Evolutionary conservation across 30 jellyfish, hydroid and myxozoan species (phyloP).

Genomic region (Rhopilema esculentum): DNA sequence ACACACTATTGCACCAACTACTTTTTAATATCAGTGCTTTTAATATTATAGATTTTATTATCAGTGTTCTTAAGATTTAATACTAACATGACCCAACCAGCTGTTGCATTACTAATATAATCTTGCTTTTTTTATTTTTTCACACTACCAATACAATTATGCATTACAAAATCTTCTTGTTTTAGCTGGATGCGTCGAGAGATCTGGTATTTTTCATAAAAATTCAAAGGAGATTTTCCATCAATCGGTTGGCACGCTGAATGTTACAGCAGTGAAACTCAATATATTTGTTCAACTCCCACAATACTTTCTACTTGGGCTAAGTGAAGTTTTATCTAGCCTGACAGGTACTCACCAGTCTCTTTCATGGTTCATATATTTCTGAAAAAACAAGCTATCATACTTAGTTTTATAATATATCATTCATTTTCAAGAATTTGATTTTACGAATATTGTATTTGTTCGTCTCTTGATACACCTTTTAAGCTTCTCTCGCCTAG

Average conservation of each 20-base stretch:
- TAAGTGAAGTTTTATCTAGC: slow-evolving; percentile 58
- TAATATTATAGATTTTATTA: too few relatives aligned
- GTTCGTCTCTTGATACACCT: background rate
- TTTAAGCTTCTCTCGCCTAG: too few relatives aligned
- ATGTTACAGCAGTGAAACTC: slow-evolving; percentile 25
- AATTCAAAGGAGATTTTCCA: background rate
- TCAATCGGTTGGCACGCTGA: slow-evolving; percentile 21
- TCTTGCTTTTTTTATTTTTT: too few relatives aligned
- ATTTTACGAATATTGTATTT: background rate
- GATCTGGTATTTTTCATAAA: slow-evolving; percentile 12
- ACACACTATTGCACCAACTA: too few relatives aligned
- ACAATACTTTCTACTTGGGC: slow-evolving; percentile 45
- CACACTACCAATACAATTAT: too few relatives aligned
- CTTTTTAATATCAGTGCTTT: too few relatives aligned
- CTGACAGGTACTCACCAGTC: slow-evolving; percentile 41
- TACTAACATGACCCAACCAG: too few relatives aligned
- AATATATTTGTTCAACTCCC: slow-evolving; percentile 57
- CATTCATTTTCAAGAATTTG: background rate
- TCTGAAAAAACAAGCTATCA: too few relatives aligned
- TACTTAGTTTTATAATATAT: too few relatives aligned
- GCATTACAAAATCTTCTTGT: background rate
- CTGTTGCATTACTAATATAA: too few relatives aligned
- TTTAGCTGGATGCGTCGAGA: slow-evolving; percentile 69
- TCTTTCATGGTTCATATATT: background rate
- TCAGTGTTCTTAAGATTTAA: too few relatives aligned